Evolutionary conservation across 2,113 vertebrate genomes (phyloP).

Genomic region (Mustelus asterias): DNA sequence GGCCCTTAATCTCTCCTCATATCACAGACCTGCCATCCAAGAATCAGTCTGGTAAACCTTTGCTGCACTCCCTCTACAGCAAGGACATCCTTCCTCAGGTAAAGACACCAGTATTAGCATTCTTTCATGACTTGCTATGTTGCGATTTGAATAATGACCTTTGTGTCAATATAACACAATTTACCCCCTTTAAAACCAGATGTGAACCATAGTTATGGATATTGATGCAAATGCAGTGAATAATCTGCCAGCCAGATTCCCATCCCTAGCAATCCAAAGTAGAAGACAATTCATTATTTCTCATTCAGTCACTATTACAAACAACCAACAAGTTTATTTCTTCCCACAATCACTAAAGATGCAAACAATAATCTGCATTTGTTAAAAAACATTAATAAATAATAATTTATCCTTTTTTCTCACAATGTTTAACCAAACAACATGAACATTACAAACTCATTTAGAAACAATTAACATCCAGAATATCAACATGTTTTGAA

Average conservation of each 20-base stretch:
- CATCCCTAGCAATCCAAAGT: not conserved
- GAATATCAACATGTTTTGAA: not conserved
- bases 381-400: constrained; percentile 32
- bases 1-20: no score
- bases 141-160: not conserved
- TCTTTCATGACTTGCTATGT: not conserved
- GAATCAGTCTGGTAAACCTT: no score
- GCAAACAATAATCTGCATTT: not conserved
- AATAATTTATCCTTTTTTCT: constrained; percentile 25
- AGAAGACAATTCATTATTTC: not conserved
- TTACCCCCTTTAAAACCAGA: not conserved
- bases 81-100: no score
- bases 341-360: constrained; percentile 23
- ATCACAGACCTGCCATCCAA: no score
- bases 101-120: not conserved
- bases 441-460: not conserved
- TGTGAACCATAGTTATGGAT: not conserved
- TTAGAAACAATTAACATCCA: not conserved
- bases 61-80: no score
- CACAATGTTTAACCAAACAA: not conserved
- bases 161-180: not conserved
- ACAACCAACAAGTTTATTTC: not conserved
- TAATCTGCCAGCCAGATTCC: not conserved
- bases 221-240: not conserved
- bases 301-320: not conserved